These are phyloP conservation scores for Napeogenes sylphis DNA, from an alignment of 2,888 invertebrate genomes.

Conservation along the genomic window DNA sequence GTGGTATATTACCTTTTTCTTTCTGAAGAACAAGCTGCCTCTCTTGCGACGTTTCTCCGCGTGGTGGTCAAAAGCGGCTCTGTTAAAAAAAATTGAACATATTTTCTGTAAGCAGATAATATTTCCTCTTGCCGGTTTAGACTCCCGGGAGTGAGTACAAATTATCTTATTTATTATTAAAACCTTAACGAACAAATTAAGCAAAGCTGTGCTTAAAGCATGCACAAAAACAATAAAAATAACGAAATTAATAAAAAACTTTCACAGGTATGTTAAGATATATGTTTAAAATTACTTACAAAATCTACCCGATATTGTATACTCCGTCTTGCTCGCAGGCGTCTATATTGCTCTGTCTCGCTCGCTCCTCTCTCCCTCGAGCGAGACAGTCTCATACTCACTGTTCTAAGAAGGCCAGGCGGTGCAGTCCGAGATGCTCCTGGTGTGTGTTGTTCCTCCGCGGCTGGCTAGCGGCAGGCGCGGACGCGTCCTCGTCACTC, in stretches of 20 bases:
- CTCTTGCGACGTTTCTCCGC: constrained; percentile 91
- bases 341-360: constrained; percentile 2
- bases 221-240: constrained; percentile 23
- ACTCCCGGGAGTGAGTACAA: no score
- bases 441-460: constrained; percentile 64
- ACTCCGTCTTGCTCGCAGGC: no score
- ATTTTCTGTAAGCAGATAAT: not conserved
- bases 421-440: constrained; percentile 54
- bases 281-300: no score
- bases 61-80: constrained; percentile 83
- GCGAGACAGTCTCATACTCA: constrained; percentile 41
- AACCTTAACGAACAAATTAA: constrained; percentile 34
- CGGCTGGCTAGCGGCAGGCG: constrained; percentile 56
- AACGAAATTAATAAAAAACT: no score
- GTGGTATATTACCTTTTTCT: constrained; percentile 82
- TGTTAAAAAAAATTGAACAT: constrained; percentile 39
- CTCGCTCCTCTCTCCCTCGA: constrained; percentile 5
- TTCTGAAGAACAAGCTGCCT: constrained; percentile 93
- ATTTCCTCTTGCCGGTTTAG: no score
- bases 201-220: constrained; percentile 44
- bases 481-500: constrained; percentile 82
- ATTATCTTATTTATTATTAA: constrained; percentile 12
- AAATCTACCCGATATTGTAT: no score
- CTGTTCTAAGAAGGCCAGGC: constrained; percentile 58
- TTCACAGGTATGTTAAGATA: no score